These are phyloP conservation scores for Dynastes grantii DNA, from an alignment of 2,888 invertebrate genomes.

Conservation along the genomic window DNA sequence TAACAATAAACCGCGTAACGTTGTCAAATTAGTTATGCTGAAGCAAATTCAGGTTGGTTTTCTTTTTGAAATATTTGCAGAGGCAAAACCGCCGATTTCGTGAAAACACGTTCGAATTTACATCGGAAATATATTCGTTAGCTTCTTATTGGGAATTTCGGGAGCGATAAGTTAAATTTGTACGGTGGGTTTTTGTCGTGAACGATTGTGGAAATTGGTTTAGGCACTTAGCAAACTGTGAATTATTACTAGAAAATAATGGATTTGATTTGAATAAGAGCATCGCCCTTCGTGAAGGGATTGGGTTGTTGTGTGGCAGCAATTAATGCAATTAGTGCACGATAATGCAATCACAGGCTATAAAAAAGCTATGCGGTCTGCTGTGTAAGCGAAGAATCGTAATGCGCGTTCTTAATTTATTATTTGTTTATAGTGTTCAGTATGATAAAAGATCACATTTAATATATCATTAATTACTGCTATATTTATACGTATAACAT, in stretches of 20 bases:
- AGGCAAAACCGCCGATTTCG: not conserved
- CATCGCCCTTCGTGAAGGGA: no score
- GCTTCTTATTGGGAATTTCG: not conserved
- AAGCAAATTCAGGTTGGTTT: no score
- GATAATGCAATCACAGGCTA: not conserved
- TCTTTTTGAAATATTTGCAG: not conserved
- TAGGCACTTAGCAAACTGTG: not conserved
- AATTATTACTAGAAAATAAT: conserved; percentile 10
- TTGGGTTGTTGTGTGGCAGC: not conserved
- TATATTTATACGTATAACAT: not conserved
- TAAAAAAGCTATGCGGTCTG: not conserved
- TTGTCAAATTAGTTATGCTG: no score
- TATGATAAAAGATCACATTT: not conserved
- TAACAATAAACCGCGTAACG: no score
- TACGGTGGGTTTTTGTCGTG: not conserved
- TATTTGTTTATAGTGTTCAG: not conserved
- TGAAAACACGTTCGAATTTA: conserved; percentile 22
- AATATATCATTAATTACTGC: not conserved
- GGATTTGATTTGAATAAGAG: not conserved
- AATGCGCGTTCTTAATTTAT: not conserved
- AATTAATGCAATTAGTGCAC: not conserved
- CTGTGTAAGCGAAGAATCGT: not conserved
- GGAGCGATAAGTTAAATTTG: conserved; percentile 6
- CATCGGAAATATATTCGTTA: conserved; percentile 3
- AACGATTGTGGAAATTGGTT: conserved; percentile 3